A percentile compares a stretch with the other conserved stretches of the same genome.
Conservation (phyloP, 1,140 invertebrate species). For the Proales similis region DNA sequence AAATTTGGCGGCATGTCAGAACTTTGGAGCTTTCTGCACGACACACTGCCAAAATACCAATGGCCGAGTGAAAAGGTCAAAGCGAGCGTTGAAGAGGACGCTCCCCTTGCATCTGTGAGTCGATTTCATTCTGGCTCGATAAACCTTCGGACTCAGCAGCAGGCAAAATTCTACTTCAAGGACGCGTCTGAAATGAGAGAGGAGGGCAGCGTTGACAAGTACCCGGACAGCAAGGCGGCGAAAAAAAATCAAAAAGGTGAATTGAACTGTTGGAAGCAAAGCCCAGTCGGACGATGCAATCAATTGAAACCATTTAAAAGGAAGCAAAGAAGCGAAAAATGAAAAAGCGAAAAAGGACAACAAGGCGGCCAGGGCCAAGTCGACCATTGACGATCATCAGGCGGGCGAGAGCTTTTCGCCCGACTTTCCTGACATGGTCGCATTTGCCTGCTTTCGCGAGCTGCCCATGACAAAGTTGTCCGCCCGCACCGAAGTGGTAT, state of each 20-base stretch:
- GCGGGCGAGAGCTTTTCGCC: conserved; percentile 40
- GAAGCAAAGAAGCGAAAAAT: conserved; percentile 41
- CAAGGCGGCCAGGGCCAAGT: conserved; percentile 41
- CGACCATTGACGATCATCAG: conserved; percentile 1
- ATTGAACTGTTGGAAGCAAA: background rate
- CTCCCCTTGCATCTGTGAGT: conserved; percentile 34
- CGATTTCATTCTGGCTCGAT: conserved; percentile 36
- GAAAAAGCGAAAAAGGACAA: conserved; percentile 45
- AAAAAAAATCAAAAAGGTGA: conserved; percentile 38
- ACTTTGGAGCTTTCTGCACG: conserved; percentile 47
- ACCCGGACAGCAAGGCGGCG: conserved; percentile 41
- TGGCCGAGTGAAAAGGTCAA: conserved; percentile 46
- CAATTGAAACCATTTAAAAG: background rate
- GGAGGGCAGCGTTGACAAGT: conserved; percentile 42
- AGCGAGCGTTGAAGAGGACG: conserved; percentile 42
- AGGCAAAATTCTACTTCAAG: conserved; percentile 36
- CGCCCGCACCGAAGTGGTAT: conserved; percentile 10
- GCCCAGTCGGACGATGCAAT: background rate
- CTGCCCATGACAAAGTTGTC: conserved; percentile 15
- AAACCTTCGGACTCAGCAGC: conserved; percentile 41
- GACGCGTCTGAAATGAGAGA: conserved; percentile 41
- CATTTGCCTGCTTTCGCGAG: conserved; percentile 44
- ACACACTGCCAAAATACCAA: conserved; percentile 46
- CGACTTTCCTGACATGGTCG: conserved; percentile 49
- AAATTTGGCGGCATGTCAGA: conserved; percentile 48